Conservation (phyloP, 2,888 invertebrate genomes). For the Timema cristinae region DNA sequence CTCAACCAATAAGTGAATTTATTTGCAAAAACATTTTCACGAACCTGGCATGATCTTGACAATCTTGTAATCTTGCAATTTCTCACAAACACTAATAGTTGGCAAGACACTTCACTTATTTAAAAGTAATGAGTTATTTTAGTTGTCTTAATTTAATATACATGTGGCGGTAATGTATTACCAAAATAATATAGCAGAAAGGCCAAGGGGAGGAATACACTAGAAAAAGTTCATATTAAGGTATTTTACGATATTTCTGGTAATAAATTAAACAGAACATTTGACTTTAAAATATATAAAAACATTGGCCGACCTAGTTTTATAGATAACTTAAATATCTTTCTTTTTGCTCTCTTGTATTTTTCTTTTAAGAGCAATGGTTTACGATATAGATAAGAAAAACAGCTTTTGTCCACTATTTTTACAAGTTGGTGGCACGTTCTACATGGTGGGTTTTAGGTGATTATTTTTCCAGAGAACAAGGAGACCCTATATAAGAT, state of each 20-base stretch:
- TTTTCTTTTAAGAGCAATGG: neutral
- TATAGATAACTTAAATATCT: neutral
- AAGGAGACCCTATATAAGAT: neutral
- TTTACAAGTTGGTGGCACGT: neutral
- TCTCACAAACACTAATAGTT: too few relatives aligned
- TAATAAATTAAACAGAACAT: neutral
- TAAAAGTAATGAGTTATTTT: neutral
- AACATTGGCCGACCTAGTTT: neutral
- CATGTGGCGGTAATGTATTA: neutral
- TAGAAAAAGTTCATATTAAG: neutral
- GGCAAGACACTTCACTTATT: too few relatives aligned
- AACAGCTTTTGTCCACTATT: neutral
- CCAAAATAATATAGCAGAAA: too few relatives aligned
- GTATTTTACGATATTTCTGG: neutral
- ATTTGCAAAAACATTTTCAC: neutral
- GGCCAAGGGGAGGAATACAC: too few relatives aligned
- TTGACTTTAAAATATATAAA: neutral
- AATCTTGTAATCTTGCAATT: neutral
- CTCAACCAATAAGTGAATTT: constrained; percentile 9
- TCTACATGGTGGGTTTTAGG: neutral
- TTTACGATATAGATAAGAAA: constrained; percentile 1
- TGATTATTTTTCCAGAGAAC: neutral
- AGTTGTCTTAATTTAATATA: neutral
- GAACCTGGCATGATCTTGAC: constrained; percentile 1
- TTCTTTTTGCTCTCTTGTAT: neutral